Evolutionary conservation across 2,888 invertebrate species (phyloP).

Genomic region (Folsomia manolachei): DNA sequence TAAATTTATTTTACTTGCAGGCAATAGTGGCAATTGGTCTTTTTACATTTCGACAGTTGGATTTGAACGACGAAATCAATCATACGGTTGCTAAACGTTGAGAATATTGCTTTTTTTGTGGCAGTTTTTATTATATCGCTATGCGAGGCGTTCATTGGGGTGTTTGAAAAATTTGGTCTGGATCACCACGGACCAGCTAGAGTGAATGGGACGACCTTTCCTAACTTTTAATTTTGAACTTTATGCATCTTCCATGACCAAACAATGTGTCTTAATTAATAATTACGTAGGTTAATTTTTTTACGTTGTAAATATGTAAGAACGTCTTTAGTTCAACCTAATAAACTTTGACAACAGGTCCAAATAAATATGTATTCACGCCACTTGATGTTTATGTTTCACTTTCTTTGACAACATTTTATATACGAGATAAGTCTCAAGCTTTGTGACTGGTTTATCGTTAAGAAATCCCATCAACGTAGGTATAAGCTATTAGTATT

Average conservation of each 20-base stretch:
- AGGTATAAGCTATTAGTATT: no score
- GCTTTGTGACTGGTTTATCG: no score
- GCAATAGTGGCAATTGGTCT: slow-evolving; percentile 37
- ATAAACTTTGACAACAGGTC: no score
- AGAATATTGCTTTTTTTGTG: slow-evolving; percentile 39
- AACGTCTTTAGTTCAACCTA: no score
- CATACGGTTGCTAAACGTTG: slow-evolving; percentile 29
- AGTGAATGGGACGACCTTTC: not conserved
- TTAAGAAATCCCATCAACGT: no score
- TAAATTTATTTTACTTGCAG: no score
- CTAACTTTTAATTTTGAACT: not conserved
- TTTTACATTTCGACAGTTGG: slow-evolving; percentile 35
- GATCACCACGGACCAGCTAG: slow-evolving; percentile 29
- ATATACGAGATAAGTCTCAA: no score
- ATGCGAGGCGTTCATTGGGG: slow-evolving; percentile 37
- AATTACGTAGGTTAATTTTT: not conserved
- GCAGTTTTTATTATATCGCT: slow-evolving; percentile 27
- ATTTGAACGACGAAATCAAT: slow-evolving; percentile 35
- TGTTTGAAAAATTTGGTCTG: slow-evolving; percentile 40
- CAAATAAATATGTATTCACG: no score
- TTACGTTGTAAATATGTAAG: no score
- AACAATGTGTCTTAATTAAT: not conserved
- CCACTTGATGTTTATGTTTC: no score
- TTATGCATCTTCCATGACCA: not conserved
- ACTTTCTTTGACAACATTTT: no score